Evolutionary conservation across 2,797 vertebrate species (phyloP).

Genomic region (Brachyrhaphis roseni): DNA sequence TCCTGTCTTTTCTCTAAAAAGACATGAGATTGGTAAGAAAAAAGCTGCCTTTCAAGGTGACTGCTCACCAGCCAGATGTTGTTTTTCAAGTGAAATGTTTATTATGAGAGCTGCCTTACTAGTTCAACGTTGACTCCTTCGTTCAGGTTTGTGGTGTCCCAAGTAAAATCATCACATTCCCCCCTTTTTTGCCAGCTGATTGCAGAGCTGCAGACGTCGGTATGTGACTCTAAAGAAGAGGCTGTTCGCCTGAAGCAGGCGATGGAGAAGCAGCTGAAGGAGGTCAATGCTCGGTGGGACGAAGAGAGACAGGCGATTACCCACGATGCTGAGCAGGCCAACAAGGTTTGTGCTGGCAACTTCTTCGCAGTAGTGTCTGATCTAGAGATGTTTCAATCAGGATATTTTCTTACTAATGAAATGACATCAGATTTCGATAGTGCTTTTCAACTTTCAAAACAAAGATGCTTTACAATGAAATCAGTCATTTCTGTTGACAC

Average conservation of each 20-base stretch:
- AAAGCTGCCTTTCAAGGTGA: conserved; percentile 53
- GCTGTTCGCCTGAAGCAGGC: conserved; percentile 79
- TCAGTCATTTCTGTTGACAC: no score
- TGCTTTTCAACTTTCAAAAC: no score
- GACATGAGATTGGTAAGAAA: conserved; percentile 39
- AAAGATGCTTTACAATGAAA: no score
- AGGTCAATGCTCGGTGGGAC: conserved; percentile 82
- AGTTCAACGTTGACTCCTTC: neutral
- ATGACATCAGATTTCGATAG: no score
- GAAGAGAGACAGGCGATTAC: conserved; percentile 86
- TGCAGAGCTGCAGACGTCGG: conserved; percentile 84
- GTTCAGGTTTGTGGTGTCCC: neutral
- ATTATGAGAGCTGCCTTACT: neutral
- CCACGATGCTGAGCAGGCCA: conserved; percentile 71
- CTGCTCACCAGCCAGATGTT: conserved; percentile 44
- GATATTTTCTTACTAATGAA: neutral
- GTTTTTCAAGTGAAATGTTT: conserved; percentile 43
- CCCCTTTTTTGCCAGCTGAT: conserved; percentile 79
- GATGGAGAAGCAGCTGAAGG: conserved; percentile 83
- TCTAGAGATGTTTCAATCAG: neutral
- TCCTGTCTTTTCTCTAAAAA: conserved; percentile 53
- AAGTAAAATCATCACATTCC: conserved; percentile 2
- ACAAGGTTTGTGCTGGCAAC: conserved; percentile 63
- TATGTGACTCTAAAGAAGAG: conserved; percentile 85
- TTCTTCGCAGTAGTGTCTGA: neutral